Evolutionary conservation across 2,888 invertebrate genomes (phyloP), one percentile per base, ranked within the genome.

Genomic region (Myopa testacea): DNA sequence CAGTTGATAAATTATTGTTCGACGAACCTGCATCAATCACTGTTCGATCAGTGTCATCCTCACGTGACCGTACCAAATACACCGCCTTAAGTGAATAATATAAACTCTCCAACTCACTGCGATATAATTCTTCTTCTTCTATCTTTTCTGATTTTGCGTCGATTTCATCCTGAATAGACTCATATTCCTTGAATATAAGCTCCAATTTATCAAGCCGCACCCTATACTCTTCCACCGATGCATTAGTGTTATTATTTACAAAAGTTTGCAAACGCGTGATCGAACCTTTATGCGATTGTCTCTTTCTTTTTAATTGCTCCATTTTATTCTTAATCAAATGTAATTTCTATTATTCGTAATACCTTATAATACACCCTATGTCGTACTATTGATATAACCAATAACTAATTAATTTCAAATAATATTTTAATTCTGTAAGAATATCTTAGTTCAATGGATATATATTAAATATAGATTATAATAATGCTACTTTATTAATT

Each of bases 11-110:
- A 8, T 69, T 37, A 45, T n/a, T 50, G 5, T 19, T 50, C 1
- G 69, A 12, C 5, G 16, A 4, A 45, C 45, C 45, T 26, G n/a
- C 12, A 10, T 50, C 4, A 45, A 69, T 34, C 7, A 34, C 10
- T 14, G 75, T 26, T n/a, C 34, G 63, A 12, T 63, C 34, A 26
- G 10, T 34, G 26, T 50, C n/a, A 6, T 50, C 63, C 5, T 52
- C 63, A 19, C 14, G 50, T 12, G 63, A 19, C 8, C 16, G 26
- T 8, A 16, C 10, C 4, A 26, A 14, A 34, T 75, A 75, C 6
- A 37, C n/a, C 14, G 67, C n/a, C 34, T 75, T 75, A 16, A 75
- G 40, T 5, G 75, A 40, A 34, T 63, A 75, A 52, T 75, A 75
- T n/a, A 40, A 63, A 52, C 37, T 26, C 45, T 75, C 65, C 12